Evolutionary conservation across 2,888 invertebrate species (phyloP), one percentile per base, ranked within the genome.

Genomic region (Drosophila anceps): DNA sequence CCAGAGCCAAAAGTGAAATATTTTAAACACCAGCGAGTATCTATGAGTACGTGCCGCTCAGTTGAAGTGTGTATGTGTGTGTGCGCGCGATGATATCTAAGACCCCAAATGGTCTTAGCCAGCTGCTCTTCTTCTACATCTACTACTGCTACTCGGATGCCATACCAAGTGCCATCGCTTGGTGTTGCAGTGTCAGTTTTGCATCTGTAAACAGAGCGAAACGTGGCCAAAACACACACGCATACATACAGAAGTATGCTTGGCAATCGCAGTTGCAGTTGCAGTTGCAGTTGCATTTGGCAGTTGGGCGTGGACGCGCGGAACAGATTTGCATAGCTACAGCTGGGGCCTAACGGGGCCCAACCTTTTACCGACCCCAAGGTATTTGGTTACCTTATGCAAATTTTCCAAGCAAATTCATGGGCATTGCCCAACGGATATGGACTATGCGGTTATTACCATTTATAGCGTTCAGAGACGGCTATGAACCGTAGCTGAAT

Each of bases 1-100:
- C 71, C 50, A 61, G 67, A 74, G 68, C 72, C 90, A 89, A 91
- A 91, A 87, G 88, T 91, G 88, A 90, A 91, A 90, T 91, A 90
- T 87, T 86, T 87, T 80, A 90, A 86, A 88, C 88, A 85, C 90
- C 85, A 80, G 65, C 29, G 54, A 39, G 27, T 27, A 31, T 44
- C 39, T 39, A 58, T 29, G 35, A 53, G 41, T 55, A 31, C 54
- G 54, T 39, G 54, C 13, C 44, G 50, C 31, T 8, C 8, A 18
- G 18, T 39, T 51, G 58, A n/a, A 58, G 41, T 46, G 24, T 54
- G 20, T 51, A 44, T 57, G 33, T 60, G 55, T 58, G 54, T 72
- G 39, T 73, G 58, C 55, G 54, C 27, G 18, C 46, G 78, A 76
- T 80, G 69, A 70, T 76, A 79, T 77, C 81, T 77, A 60, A 58